phyloP scores from a whole-genome alignment of 2,888 invertebrate species.

The Cheiracanthium punctorium region DNA sequence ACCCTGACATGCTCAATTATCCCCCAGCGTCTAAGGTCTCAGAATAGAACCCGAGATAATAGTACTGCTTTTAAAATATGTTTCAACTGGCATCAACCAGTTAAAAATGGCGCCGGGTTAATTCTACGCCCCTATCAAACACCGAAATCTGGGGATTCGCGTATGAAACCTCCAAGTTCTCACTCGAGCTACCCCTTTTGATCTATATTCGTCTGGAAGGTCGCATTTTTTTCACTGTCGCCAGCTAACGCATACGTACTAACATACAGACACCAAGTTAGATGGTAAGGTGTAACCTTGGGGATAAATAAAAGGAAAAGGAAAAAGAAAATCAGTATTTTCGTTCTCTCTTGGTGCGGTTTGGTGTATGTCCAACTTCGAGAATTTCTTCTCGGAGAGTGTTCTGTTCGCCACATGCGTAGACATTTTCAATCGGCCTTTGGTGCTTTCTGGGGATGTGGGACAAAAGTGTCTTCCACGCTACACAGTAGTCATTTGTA shows the following conservation, averaged over 20 bases:
- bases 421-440: background rate
- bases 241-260: background rate
- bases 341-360: background rate
- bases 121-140: background rate
- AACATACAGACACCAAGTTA: conserved; percentile 27
- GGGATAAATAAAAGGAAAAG: conserved; percentile 34
- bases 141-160: background rate
- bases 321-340: too few relatives aligned
- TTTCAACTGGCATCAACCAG: background rate
- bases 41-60: background rate
- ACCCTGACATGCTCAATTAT: background rate
- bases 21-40: background rate
- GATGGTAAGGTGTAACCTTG: conserved; percentile 57
- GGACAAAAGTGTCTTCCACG: background rate
- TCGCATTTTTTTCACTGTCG: conserved; percentile 52
- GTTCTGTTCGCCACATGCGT: background rate
- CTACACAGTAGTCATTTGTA: too few relatives aligned
- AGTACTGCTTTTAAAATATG: background rate
- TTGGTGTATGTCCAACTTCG: background rate
- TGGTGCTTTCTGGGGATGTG: background rate
- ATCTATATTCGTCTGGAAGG: conserved; percentile 66
- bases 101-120: background rate
- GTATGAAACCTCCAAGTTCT: conserved; percentile 3
- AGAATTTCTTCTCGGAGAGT: background rate
- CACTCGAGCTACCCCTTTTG: background rate